Evolutionary conservation across 1,140 invertebrate genomes (phyloP).

Genomic region (Sitophilus oryzae): DNA sequence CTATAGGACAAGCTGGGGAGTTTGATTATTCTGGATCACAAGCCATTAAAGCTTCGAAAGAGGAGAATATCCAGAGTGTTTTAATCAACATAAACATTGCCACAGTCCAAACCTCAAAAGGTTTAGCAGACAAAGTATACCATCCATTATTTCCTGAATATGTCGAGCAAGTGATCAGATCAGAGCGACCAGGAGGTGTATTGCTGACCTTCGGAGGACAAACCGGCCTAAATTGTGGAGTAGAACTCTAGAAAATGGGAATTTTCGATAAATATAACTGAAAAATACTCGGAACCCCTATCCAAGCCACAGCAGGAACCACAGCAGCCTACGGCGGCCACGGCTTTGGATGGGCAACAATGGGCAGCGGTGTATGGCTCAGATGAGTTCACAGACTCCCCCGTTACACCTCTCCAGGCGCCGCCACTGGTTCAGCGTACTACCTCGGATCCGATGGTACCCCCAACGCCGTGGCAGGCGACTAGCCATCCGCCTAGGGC

Average conservation of each 20-base stretch:
- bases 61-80: conserved; percentile 91
- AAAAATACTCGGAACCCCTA: conserved; percentile 85
- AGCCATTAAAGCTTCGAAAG: conserved; percentile 94
- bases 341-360: too few species aligned
- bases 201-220: conserved; percentile 97
- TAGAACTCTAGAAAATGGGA: conserved; percentile 77
- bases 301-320: conserved; percentile 93
- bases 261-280: conserved; percentile 85
- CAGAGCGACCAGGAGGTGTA: conserved; percentile 92
- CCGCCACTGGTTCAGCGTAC: conserved; percentile 50
- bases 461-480: conserved; percentile 29
- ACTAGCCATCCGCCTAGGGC: conserved; percentile 43
- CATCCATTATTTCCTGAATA: conserved; percentile 91
- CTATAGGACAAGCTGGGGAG: conserved; percentile 98
- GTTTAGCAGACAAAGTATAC: conserved; percentile 98
- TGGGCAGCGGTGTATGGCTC: too few species aligned
- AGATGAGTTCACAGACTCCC: conserved; percentile 81
- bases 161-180: conserved; percentile 94
- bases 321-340: too few species aligned
- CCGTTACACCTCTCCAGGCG: conserved; percentile 79
- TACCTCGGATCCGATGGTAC: conserved; percentile 50
- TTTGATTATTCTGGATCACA: conserved; percentile 92
- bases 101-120: conserved; percentile 98
- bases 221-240: conserved; percentile 96
- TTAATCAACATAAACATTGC: conserved; percentile 99